Percentiles rank a stretch among this genome's conserved stretches.
Evolutionary conservation across 2,113 vertebrate species (phyloP).

Genomic region (Sterrhoptilus dennistouni): DNA sequence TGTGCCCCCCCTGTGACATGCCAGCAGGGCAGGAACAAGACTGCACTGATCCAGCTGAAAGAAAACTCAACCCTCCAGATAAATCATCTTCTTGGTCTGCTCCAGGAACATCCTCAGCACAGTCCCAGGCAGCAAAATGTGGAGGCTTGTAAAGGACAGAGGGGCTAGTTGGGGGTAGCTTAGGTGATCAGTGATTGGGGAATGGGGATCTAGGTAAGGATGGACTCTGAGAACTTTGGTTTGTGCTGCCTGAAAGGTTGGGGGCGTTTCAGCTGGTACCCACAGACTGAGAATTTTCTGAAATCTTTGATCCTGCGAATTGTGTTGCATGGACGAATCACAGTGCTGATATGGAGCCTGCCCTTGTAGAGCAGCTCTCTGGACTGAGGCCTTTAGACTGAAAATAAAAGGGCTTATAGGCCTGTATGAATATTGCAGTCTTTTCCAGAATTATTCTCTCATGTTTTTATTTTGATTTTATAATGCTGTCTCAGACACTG

Average conservation of each 20-base stretch:
- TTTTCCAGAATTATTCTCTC: neutral
- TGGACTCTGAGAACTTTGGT: neutral
- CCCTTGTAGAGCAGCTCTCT: neutral
- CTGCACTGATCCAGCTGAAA: neutral
- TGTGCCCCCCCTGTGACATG: neutral
- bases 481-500: neutral
- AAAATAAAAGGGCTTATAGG: neutral
- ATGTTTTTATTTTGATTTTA: neutral
- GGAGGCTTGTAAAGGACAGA: neutral
- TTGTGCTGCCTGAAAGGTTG: neutral
- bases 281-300: neutral
- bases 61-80: neutral
- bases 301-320: neutral
- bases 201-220: neutral
- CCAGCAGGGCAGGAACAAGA: neutral
- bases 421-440: neutral
- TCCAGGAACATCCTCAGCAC: neutral
- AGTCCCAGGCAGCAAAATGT: rapidly evolving
- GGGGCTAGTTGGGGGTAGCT: neutral
- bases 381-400: neutral
- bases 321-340: neutral
- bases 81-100: neutral
- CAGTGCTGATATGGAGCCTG: neutral
- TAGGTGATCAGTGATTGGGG: neutral
- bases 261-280: neutral